Percentiles rank a stretch among this genome's conserved stretches.
phyloP scores from a whole-genome alignment of 2,797 vertebrate genomes.

The Falco biarmicus region DNA sequence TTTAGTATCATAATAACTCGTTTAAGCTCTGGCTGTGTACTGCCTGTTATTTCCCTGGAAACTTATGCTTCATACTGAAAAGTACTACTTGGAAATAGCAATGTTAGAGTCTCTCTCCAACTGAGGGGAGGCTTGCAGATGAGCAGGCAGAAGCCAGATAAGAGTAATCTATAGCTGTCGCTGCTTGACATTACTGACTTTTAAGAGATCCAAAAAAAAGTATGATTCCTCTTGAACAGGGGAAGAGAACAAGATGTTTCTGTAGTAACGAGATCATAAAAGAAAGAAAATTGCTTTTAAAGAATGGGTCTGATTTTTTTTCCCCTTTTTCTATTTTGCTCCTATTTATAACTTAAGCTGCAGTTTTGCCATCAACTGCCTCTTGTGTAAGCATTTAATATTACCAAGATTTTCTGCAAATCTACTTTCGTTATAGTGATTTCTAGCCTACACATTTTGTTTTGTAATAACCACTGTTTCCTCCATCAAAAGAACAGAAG shows the following conservation, averaged over 20 bases:
- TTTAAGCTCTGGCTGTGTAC: constrained; percentile 1
- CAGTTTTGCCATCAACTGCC: constrained; percentile 25
- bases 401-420: not conserved
- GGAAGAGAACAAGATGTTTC: constrained; percentile 49
- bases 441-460: not conserved
- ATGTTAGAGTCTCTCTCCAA: not conserved
- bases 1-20: not conserved
- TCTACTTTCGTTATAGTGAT: not conserved
- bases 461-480: constrained; percentile 26
- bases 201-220: constrained; percentile 23
- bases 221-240: not conserved
- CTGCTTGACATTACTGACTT: constrained; percentile 44
- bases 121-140: not conserved
- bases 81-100: not conserved
- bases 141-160: constrained; percentile 1
- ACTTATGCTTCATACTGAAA: not conserved
- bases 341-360: constrained; percentile 15
- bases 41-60: constrained; percentile 38
- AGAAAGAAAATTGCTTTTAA: constrained; percentile 49
- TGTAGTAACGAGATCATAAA: constrained; percentile 39
- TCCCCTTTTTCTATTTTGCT: not conserved
- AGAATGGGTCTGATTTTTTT: constrained; percentile 32
- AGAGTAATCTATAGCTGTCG: not conserved
- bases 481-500: not conserved
- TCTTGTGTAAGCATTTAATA: constrained; percentile 41